Conservation (phyloP, 2,797 vertebrate species). For the Aeoliscus strigatus region DNA sequence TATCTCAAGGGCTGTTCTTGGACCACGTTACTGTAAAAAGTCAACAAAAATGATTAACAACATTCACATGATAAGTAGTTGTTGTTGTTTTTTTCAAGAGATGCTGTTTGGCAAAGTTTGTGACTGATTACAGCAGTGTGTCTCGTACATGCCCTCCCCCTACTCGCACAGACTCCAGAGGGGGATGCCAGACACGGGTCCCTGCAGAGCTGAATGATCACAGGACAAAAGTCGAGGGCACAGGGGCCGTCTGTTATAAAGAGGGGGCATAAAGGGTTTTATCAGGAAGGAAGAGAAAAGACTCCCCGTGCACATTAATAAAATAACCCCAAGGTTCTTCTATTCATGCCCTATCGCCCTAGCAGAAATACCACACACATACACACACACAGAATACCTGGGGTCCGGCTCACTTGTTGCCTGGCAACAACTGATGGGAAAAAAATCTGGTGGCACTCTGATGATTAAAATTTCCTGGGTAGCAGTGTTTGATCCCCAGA, state of each 20-base stretch:
- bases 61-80: constrained; percentile 47
- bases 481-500: constrained; percentile 58
- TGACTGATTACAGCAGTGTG: constrained; percentile 15
- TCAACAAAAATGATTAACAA: constrained; percentile 50
- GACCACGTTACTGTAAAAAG: constrained; percentile 46
- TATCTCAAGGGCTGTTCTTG: constrained; percentile 45
- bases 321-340: constrained; percentile 59
- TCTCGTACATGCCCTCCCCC: constrained; percentile 21
- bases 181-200: constrained; percentile 49
- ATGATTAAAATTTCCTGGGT: constrained; percentile 76
- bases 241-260: constrained; percentile 63
- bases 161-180: constrained; percentile 36
- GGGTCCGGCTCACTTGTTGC: constrained; percentile 63
- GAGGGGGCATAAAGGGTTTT: constrained; percentile 60
- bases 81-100: constrained; percentile 21
- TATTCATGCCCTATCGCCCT: constrained; percentile 50
- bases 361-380: constrained; percentile 38
- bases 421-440: constrained; percentile 65
- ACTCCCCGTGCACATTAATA: constrained; percentile 76
- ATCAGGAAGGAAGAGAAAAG: constrained; percentile 64
- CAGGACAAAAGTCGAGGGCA: constrained; percentile 70
- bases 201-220: constrained; percentile 66
- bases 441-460: constrained; percentile 51
- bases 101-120: constrained; percentile 24
- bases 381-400: constrained; percentile 54